Conservation (phyloP, 2,797 vertebrate genomes). For the Steatocranus sp. region DNA sequence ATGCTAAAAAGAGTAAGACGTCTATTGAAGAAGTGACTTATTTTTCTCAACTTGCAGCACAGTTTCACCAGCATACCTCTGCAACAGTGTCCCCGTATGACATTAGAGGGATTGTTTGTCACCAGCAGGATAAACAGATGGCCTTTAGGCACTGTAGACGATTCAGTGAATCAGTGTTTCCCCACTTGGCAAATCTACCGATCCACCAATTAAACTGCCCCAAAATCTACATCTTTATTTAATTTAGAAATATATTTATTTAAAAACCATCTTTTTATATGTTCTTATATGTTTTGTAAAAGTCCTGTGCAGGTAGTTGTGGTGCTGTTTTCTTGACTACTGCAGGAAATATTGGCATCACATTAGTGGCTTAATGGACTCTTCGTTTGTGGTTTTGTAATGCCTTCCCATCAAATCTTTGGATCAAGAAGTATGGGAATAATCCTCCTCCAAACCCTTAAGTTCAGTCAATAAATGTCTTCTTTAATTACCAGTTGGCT, state of each 20-base stretch:
- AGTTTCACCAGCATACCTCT: background rate
- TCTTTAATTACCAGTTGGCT: conserved; percentile 42
- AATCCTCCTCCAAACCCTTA: conserved; percentile 30
- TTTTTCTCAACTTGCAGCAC: background rate
- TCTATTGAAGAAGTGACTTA: background rate
- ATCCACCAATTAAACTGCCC: background rate
- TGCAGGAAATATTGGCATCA: background rate
- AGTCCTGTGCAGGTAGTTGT: background rate
- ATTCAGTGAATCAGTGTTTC: conserved; percentile 11
- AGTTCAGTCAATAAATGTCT: conserved; percentile 33
- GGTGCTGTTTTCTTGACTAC: background rate
- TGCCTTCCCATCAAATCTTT: conserved; percentile 27
- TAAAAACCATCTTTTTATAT: background rate
- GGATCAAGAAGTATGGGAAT: conserved; percentile 42
- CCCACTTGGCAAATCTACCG: conserved; percentile 7
- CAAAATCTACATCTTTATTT: background rate
- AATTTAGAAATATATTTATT: background rate
- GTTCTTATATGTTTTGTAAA: background rate
- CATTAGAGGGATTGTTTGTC: conserved; percentile 12
- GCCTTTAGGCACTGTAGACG: conserved; percentile 15
- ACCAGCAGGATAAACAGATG: conserved; percentile 37
- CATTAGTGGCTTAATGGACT: conserved; percentile 2
- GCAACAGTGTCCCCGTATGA: conserved; percentile 2
- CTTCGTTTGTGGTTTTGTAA: conserved; percentile 31
- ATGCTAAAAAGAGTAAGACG: background rate